A percentile compares a stretch with the other conserved stretches of the same genome.
phyloP scores from a whole-genome alignment of 2,113 vertebrate species.

The Geococcyx californianus region DNA sequence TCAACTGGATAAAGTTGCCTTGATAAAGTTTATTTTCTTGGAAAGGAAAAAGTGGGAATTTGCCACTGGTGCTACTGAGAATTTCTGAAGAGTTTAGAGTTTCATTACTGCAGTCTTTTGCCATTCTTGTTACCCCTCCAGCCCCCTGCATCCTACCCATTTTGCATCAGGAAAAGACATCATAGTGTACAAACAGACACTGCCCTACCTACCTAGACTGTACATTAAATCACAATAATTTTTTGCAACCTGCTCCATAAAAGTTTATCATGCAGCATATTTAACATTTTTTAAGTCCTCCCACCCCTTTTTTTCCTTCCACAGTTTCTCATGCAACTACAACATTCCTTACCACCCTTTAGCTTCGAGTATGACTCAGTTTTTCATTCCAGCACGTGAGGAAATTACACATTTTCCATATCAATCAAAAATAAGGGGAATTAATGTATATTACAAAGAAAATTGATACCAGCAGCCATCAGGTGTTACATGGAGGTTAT shows the following conservation, averaged over 20 bases:
- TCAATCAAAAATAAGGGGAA: conserved; percentile 42
- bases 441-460: conserved; percentile 35
- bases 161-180: conserved; percentile 55
- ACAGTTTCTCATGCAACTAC: background rate
- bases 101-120: conserved; percentile 24
- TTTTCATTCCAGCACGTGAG: background rate
- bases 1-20: conserved; percentile 27
- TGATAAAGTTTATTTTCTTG: conserved; percentile 54
- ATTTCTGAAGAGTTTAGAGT: conserved; percentile 54
- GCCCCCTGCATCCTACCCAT: conserved; percentile 36
- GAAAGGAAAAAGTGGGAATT: conserved; percentile 35
- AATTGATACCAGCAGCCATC: conserved; percentile 35
- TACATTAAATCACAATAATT: background rate
- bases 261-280: background rate
- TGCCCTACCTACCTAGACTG: conserved; percentile 9
- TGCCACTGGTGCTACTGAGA: conserved; percentile 31
- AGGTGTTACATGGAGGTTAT: conserved; percentile 41
- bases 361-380: background rate
- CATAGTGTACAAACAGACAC: conserved; percentile 53
- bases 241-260: conserved; percentile 10
- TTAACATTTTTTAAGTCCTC: background rate
- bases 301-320: accelerated
- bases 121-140: conserved; percentile 38
- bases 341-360: background rate
- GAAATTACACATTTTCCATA: background rate